Percentiles rank a stretch among this genome's conserved stretches.
Conservation (phyloP, 92 coral and sea anemone species). For the Heliopora coerulea region DNA sequence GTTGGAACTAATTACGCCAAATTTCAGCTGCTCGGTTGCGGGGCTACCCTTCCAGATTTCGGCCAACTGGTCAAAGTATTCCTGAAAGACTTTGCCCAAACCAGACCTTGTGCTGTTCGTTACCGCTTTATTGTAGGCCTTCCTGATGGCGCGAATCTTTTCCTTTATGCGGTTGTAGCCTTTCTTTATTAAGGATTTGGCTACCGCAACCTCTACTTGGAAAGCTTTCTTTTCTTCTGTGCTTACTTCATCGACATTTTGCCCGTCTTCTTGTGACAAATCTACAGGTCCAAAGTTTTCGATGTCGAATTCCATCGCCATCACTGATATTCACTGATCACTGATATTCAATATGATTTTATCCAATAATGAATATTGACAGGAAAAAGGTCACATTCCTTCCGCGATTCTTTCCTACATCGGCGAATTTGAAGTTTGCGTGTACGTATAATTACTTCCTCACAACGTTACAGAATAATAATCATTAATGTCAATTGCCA, state of each 20-base stretch:
- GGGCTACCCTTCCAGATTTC: conserved; percentile 59
- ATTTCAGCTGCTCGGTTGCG: conserved; percentile 42
- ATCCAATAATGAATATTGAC: no score
- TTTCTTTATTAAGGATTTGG: conserved; percentile 40
- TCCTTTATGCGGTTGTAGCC: conserved; percentile 53
- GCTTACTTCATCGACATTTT: conserved; percentile 26
- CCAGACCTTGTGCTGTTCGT: conserved; percentile 55
- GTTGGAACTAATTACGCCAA: conserved; percentile 37
- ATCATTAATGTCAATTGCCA: no score
- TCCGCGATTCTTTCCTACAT: no score
- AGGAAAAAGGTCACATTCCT: no score
- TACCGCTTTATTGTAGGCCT: conserved; percentile 50
- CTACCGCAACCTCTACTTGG: conserved; percentile 28
- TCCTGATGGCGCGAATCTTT: conserved; percentile 46
- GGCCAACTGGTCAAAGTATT: conserved; percentile 41
- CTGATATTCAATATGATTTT: no score
- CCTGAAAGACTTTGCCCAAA: conserved; percentile 48
- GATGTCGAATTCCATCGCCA: no score
- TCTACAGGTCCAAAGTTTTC: conserved; percentile 52
- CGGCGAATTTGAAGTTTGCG: no score
- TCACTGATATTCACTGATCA: no score
- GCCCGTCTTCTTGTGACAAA: conserved; percentile 6
- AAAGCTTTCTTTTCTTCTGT: conserved; percentile 37
- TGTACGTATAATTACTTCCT: no score
- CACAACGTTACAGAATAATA: no score